A percentile compares a stretch with the other conserved stretches of the same genome.
Conservation (phyloP, 1,140 invertebrate species). For the Brachionus manjavacas region DNA sequence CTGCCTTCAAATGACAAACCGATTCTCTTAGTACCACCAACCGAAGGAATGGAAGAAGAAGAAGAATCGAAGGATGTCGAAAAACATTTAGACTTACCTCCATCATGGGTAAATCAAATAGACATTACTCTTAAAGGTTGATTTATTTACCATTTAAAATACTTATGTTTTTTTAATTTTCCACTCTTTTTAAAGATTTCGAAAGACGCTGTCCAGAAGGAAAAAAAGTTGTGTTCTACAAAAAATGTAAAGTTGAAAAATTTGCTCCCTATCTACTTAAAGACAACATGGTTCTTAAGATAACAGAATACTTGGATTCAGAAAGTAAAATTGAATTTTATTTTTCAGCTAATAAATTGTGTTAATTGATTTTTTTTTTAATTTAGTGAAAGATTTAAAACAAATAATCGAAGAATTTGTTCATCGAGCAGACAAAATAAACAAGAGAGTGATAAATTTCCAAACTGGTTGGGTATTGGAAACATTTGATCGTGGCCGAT, state of each 20-base stretch:
- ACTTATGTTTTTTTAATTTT: background rate
- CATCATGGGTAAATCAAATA: conserved; percentile 70
- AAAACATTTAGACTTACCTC: conserved; percentile 68
- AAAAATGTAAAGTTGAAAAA: conserved; percentile 69
- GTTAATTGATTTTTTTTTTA: background rate
- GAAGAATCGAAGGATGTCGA: conserved; percentile 53
- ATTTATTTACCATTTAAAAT: background rate
- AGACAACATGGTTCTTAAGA: conserved; percentile 67
- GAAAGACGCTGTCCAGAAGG: conserved; percentile 70
- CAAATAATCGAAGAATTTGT: conserved; percentile 7
- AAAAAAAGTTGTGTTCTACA: conserved; percentile 68
- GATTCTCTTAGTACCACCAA: background rate
- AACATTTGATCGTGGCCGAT: conserved; percentile 66
- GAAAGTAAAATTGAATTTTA: background rate
- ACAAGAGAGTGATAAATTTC: conserved; percentile 63
- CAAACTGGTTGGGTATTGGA: conserved; percentile 63
- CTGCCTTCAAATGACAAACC: conserved; percentile 55
- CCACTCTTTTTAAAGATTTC: conserved; percentile 61
- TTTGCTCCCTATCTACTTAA: conserved; percentile 69
- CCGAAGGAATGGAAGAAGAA: conserved; percentile 50
- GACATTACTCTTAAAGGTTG: conserved; percentile 65
- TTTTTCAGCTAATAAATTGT: background rate
- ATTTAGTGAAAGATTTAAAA: conserved; percentile 9
- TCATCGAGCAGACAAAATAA: conserved; percentile 36
- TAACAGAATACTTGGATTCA: conserved; percentile 68